phyloP scores from a whole-genome alignment of 2,888 invertebrate genomes.

The Sisyra terminalis region DNA sequence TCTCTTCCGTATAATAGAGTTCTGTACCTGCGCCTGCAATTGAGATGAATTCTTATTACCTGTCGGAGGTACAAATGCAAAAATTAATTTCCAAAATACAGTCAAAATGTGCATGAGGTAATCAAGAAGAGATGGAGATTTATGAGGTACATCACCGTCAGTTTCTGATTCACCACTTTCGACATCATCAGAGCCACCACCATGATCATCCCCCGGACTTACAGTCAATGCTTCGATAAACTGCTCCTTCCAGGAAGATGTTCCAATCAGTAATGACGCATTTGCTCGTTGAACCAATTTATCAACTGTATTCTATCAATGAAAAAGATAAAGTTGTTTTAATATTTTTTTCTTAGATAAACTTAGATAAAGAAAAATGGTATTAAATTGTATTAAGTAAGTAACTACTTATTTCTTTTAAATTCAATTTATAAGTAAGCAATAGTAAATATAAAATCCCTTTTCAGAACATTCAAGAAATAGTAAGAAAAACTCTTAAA shows the following conservation, averaged over 20 bases:
- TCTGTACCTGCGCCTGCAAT: too few species aligned
- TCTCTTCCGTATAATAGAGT: too few species aligned
- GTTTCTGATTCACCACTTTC: slow-evolving; percentile 22
- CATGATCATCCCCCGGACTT: slow-evolving; percentile 71
- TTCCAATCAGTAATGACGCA: slow-evolving; percentile 82
- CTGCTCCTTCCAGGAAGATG: slow-evolving; percentile 99
- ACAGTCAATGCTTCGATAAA: slow-evolving; percentile 94
- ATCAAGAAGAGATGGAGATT: slow-evolving; percentile 74
- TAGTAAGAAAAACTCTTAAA: not conserved
- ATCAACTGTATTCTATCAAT: slow-evolving; percentile 84
- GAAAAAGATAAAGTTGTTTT: slow-evolving; percentile 9
- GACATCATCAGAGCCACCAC: slow-evolving; percentile 27
- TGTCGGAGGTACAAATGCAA: slow-evolving; percentile 96
- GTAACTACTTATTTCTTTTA: too few species aligned
- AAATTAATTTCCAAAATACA: slow-evolving; percentile 94
- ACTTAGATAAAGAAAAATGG: not conserved
- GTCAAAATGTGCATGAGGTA: slow-evolving; percentile 94
- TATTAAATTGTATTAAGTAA: too few species aligned
- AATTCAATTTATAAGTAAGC: too few species aligned
- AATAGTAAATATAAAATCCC: too few species aligned
- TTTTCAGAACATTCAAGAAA: too few species aligned
- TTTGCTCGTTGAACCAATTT: slow-evolving; percentile 95
- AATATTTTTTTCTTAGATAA: not conserved
- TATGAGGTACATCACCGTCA: slow-evolving; percentile 13
- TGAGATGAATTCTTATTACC: slow-evolving; percentile 40